These are phyloP conservation scores for Calonectris borealis DNA, from an alignment of 2,113 vertebrate species.

Conservation along the genomic window DNA sequence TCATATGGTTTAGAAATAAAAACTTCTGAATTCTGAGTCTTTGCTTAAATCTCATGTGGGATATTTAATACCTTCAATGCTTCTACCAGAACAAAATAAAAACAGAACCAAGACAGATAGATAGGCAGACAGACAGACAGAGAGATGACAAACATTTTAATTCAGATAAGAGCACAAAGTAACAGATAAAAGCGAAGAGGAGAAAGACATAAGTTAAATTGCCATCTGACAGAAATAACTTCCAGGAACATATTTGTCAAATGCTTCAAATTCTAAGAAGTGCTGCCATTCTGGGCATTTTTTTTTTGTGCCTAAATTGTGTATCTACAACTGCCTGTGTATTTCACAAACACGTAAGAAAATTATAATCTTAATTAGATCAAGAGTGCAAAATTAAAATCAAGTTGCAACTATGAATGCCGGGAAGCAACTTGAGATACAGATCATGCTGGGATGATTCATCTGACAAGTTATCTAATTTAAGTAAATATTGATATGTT, in stretches of 20 bases:
- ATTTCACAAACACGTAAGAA: not conserved
- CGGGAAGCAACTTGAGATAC: conserved; percentile 3
- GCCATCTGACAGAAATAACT: not conserved
- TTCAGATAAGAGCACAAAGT: not conserved
- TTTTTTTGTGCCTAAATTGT: not conserved
- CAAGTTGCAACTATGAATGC: not conserved
- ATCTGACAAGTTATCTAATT: conserved; percentile 30
- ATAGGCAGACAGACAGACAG: not conserved
- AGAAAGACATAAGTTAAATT: not conserved
- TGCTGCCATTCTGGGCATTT: not conserved
- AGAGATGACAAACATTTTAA: not conserved
- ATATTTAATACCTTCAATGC: not conserved
- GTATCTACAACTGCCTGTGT: not conserved
- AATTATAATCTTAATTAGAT: conserved; percentile 35
- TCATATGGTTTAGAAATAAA: not conserved
- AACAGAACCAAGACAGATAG: not conserved
- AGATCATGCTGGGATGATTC: conserved; percentile 26
- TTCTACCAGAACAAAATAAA: not conserved
- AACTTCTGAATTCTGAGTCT: not conserved
- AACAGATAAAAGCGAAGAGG: not conserved
- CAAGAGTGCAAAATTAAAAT: not conserved
- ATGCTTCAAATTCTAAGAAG: not conserved
- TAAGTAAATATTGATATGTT: conserved; percentile 35
- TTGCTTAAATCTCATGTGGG: not conserved
- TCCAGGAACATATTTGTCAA: not conserved